Conservation (phyloP, 2,113 vertebrate species). For the Protomyctophum bolini region DNA sequence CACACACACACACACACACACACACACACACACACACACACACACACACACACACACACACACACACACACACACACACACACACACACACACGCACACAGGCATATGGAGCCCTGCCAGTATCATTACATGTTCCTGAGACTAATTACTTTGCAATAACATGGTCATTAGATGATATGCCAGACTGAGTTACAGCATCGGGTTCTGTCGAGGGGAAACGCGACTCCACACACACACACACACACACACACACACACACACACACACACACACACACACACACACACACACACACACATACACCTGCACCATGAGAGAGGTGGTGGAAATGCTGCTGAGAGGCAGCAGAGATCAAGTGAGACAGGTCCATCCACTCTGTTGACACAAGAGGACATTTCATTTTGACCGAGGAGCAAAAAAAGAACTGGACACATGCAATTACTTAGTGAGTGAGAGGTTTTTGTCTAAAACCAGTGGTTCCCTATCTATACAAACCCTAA, state of each 20-base stretch:
- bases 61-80: slow-evolving; percentile 21
- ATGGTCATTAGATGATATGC: slow-evolving; percentile 54
- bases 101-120: slow-evolving; percentile 30
- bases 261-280: slow-evolving; percentile 14
- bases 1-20: not conserved
- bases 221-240: slow-evolving; percentile 9
- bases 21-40: not conserved
- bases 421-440: too few species aligned
- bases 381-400: too few species aligned
- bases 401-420: too few species aligned
- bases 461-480: too few species aligned
- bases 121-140: slow-evolving; percentile 37
- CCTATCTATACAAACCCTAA: too few species aligned
- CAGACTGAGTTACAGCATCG: slow-evolving; percentile 56
- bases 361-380: too few species aligned
- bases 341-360: too few species aligned
- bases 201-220: slow-evolving; percentile 53
- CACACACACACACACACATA: slow-evolving; percentile 7
- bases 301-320: not conserved
- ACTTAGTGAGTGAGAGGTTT: too few species aligned
- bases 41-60: slow-evolving; percentile 11
- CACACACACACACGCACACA: slow-evolving; percentile 11
- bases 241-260: not conserved
- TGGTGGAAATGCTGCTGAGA: too few species aligned
- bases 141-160: slow-evolving; percentile 51